A percentile compares a stretch with the other conserved stretches of the same genome.
Conservation (phyloP, 2,888 invertebrate species). For the Drosophila mayaguana region DNA sequence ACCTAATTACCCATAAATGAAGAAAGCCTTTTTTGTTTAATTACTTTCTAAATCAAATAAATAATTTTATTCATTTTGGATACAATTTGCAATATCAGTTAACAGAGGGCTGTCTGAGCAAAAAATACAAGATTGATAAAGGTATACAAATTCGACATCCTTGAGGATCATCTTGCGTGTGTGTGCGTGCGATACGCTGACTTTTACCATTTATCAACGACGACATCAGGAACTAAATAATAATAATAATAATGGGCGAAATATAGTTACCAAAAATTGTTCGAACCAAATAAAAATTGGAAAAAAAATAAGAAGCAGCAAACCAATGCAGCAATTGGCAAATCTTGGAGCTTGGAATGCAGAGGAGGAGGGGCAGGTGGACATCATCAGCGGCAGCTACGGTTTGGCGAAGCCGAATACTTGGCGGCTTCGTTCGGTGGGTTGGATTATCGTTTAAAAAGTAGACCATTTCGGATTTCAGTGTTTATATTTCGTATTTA, state of each 20-base stretch:
- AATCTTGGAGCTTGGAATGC: conserved; percentile 39
- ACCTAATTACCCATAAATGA: conserved; percentile 51
- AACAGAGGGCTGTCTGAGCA: conserved; percentile 75
- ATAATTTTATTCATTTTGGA: conserved; percentile 72
- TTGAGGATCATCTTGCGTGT: conserved; percentile 61
- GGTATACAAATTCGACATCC: conserved; percentile 74
- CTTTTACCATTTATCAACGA: conserved; percentile 88
- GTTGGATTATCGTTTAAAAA: conserved; percentile 31
- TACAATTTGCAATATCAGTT: conserved; percentile 72
- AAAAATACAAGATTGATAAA: conserved; percentile 79
- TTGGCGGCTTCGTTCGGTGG: conserved; percentile 15
- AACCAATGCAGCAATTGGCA: conserved; percentile 23
- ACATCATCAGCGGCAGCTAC: conserved; percentile 31
- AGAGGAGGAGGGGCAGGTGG: conserved; percentile 10
- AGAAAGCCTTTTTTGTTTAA: conserved; percentile 32
- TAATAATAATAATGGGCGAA: conserved; percentile 26
- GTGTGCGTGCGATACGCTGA: conserved; percentile 32
- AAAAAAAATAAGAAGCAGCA: conserved; percentile 5
- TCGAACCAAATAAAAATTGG: conserved; percentile 3
- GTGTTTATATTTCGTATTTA: conserved; percentile 78
- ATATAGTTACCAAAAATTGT: conserved; percentile 38
- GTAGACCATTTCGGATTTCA: conserved; percentile 55
- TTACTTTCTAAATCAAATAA: conserved; percentile 77
- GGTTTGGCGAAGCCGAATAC: conserved; percentile 17
- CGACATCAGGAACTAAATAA: conserved; percentile 88